Conservation (phyloP, 2,113 vertebrate genomes). For the Dryoscopus gambensis region DNA sequence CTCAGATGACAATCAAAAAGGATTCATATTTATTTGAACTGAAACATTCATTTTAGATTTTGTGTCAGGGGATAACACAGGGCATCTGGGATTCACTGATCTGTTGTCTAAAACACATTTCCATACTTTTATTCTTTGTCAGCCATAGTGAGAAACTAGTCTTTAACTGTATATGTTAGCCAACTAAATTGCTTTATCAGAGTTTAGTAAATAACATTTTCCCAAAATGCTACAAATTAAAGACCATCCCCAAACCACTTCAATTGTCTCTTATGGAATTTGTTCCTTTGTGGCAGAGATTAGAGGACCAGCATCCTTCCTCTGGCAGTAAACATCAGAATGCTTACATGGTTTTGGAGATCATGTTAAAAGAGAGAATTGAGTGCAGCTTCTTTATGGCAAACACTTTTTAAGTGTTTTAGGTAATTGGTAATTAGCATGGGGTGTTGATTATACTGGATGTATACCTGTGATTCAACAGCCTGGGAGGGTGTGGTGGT, state of each 20-base stretch:
- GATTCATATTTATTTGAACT: background rate
- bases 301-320: background rate
- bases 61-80: background rate
- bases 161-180: background rate
- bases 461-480: background rate
- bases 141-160: background rate
- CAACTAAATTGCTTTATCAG: background rate
- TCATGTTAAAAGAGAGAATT: background rate
- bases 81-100: background rate
- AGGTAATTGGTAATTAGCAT: background rate
- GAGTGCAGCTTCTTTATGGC: background rate
- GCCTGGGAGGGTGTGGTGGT: background rate
- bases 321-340: background rate
- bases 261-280: background rate
- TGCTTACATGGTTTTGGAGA: background rate
- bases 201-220: background rate
- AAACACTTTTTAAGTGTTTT: background rate
- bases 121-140: background rate
- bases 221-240: background rate
- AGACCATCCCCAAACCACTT: background rate
- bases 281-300: background rate
- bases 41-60: background rate
- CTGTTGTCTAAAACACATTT: background rate
- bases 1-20: background rate
- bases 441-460: background rate